A percentile compares a stretch with the other conserved stretches of the same genome.
phyloP scores from a whole-genome alignment of 2,888 invertebrate species.

The Oxytorus armatus region DNA sequence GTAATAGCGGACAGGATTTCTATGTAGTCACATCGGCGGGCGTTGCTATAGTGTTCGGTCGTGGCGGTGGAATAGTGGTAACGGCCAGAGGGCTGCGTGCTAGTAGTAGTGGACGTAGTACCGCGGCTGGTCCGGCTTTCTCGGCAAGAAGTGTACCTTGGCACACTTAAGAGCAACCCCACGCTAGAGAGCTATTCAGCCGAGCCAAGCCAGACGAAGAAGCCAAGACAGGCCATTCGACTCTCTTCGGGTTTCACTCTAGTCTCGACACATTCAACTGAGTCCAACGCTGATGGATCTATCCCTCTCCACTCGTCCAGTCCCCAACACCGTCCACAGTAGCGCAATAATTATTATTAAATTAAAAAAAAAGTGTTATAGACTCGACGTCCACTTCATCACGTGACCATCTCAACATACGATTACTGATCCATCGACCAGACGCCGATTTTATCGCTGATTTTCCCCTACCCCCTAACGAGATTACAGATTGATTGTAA shows the following conservation, averaged over 20 bases:
- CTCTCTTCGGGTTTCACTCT: conserved; percentile 53
- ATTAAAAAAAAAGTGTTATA: too few species aligned
- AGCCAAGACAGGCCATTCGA: conserved; percentile 56
- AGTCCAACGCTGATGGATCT: conserved; percentile 19
- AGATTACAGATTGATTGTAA: too few species aligned
- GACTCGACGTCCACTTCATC: too few species aligned
- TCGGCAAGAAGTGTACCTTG: conserved; percentile 84
- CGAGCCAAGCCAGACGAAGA: conserved; percentile 56
- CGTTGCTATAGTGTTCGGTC: conserved; percentile 7
- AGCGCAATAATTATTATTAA: background rate
- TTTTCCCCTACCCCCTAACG: too few species aligned
- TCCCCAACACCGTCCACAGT: conserved; percentile 10
- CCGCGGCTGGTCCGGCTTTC: conserved; percentile 84
- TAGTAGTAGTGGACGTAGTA: conserved; percentile 71
- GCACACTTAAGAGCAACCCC: conserved; percentile 81
- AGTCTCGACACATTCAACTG: conserved; percentile 26
- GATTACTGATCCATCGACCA: too few species aligned
- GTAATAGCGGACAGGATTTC: background rate
- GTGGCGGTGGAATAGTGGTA: conserved; percentile 43
- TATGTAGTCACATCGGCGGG: too few species aligned
- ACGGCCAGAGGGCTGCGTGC: conserved; percentile 48
- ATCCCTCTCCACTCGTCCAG: conserved; percentile 42
- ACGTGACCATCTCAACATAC: too few species aligned
- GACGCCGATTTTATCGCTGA: too few species aligned
- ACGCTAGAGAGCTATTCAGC: conserved; percentile 59